Conservation (phyloP, 2,113 vertebrate species). For the Chloropsis cyanopogon region DNA sequence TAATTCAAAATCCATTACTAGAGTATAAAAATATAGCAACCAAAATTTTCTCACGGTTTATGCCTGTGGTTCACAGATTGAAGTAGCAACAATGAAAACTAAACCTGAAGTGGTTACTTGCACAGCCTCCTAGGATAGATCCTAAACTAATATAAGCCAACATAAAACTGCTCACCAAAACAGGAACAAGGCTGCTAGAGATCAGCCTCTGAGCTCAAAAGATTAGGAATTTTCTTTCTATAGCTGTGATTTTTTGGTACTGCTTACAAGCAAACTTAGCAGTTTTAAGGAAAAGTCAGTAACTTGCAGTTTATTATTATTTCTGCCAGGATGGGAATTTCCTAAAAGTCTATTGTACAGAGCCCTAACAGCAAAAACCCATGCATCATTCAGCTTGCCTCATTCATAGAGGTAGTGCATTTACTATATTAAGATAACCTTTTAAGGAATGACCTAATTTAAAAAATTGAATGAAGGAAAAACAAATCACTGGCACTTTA, state of each 20-base stretch:
- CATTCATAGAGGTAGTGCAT: slow-evolving; percentile 55
- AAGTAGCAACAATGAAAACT: background rate
- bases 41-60: background rate
- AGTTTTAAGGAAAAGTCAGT: background rate
- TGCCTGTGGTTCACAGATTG: background rate
- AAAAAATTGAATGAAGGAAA: slow-evolving; percentile 64
- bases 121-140: background rate
- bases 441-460: slow-evolving; percentile 69
- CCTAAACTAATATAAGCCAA: background rate
- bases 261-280: background rate
- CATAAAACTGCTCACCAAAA: background rate
- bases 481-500: slow-evolving; percentile 68
- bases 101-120: background rate
- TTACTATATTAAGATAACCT: slow-evolving; percentile 71
- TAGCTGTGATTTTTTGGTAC: background rate
- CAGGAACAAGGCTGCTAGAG: background rate
- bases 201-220: background rate
- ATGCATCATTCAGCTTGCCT: slow-evolving; percentile 42
- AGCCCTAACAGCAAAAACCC: slow-evolving; percentile 9
- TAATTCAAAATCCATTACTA: background rate
- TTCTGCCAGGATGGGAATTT: background rate
- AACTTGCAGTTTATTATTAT: background rate
- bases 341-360: background rate
- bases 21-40: background rate
- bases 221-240: background rate